phyloP scores from a whole-genome alignment of 2,888 invertebrate genomes.

The Eurytoma adleriae region DNA sequence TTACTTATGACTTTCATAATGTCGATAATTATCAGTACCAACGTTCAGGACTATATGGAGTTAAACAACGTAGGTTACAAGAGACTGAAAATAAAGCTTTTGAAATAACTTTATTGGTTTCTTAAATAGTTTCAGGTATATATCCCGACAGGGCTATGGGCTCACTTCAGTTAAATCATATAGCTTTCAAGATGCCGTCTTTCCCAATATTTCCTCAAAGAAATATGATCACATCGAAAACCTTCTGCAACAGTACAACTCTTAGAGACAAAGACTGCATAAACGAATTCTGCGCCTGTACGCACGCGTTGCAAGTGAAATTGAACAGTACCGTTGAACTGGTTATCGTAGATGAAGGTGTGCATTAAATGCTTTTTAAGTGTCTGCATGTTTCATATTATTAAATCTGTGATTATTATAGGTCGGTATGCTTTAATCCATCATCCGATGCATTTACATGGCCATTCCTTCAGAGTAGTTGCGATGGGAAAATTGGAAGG shows the following conservation, averaged over 20 bases:
- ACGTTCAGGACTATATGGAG: not conserved
- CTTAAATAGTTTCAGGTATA: not conserved
- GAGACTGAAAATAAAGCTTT: too few species aligned
- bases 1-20: slow-evolving; percentile 92
- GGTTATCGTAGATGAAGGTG: slow-evolving; percentile 88
- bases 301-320: slow-evolving; percentile 83
- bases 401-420: not conserved
- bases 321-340: slow-evolving; percentile 88
- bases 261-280: slow-evolving; percentile 80
- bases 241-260: slow-evolving; percentile 86
- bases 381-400: not conserved
- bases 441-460: slow-evolving; percentile 92
- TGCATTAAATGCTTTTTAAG: not conserved
- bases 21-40: slow-evolving; percentile 79
- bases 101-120: too few species aligned
- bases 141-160: slow-evolving; percentile 77
- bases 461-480: slow-evolving; percentile 88
- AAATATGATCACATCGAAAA: slow-evolving; percentile 79
- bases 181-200: slow-evolving; percentile 86
- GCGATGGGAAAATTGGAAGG: slow-evolving; percentile 83
- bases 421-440: not conserved
- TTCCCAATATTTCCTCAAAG: slow-evolving; percentile 84
- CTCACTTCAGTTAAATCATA: slow-evolving; percentile 92
- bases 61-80: too few species aligned
- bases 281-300: slow-evolving; percentile 87